Base-by-base conservation (phyloP, 2,797 vertebrate species). In the Eulemur albifrons region DNA sequence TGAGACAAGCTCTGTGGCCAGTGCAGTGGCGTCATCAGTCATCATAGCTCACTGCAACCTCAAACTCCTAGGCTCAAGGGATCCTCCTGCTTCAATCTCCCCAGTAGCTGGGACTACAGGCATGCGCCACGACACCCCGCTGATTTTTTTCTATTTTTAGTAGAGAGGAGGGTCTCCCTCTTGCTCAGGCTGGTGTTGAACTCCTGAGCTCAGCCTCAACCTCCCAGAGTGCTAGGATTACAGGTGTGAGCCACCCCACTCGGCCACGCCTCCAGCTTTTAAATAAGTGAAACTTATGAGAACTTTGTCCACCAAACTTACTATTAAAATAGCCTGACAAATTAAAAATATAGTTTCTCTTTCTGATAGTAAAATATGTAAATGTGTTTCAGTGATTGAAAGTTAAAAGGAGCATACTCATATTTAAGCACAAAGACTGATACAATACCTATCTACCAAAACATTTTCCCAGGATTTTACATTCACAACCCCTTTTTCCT, bases 341-440 rank as follows among this genome's bases (percentile, higher is more conserved):
- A 84, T 81, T 80, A 81, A 86, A 94, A 93, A 65, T 40, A 73
- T 21, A 95, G 45, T 77, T 87, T 59, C 73, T 43, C 30, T 52
- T 85, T 52, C 40, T 69, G 32, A 88, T 75, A 81, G 48, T 77
- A 91, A 73, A 69, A 90, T 63, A 70, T 83, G 61, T 12, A 83
- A 90, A 90, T 50, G 79, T 25, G 63, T 88, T 93, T 92, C n/a
- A 40, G 38, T 23, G 48, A 81, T 61, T 70, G 57, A 77, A 87
- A 79, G 65, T 93, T 73, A 63, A 81, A 89, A 84, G 76, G 87
- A 95, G 73, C 7, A 76, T 85, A 67, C 13, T 80, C 30, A 61
- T 67, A 81, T 73, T 95, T 89, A 94, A 92, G 27, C 30, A 97
- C 38, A 70, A 90, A 79, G 48, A 82, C 27, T 69, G 75, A 70